Conservation (phyloP, 2,113 vertebrate species). For the Gobio gobio region DNA sequence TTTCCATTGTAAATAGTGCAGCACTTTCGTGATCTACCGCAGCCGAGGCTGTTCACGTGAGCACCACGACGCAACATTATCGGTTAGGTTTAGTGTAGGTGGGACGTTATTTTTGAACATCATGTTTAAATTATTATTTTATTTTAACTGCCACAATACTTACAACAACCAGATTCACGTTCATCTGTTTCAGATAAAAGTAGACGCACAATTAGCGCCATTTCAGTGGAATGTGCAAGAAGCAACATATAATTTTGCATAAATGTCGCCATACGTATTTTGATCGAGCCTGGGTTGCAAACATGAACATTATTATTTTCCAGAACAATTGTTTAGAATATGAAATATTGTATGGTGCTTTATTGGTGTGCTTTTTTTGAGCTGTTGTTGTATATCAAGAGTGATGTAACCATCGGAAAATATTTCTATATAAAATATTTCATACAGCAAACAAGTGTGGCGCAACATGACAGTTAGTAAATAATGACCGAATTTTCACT, state of each 20-base stretch:
- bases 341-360: neutral
- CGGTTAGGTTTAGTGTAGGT: neutral
- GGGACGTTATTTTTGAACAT: neutral
- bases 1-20: too few species aligned
- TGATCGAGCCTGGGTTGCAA: neutral
- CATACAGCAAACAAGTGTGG: neutral
- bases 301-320: neutral
- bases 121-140: too few species aligned
- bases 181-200: neutral
- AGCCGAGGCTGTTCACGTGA: too few species aligned
- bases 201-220: neutral
- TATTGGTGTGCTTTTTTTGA: neutral
- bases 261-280: neutral
- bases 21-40: too few species aligned
- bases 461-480: neutral
- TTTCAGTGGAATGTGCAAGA: neutral
- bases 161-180: neutral
- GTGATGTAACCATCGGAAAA: neutral
- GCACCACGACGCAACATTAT: neutral
- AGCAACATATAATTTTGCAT: neutral
- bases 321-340: neutral
- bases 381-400: neutral
- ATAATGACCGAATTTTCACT: neutral
- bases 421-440: too few species aligned
- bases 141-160: neutral